These are phyloP conservation scores for Tholera decimalis DNA, from an alignment of 2,888 invertebrate genomes.

Conservation along the genomic window DNA sequence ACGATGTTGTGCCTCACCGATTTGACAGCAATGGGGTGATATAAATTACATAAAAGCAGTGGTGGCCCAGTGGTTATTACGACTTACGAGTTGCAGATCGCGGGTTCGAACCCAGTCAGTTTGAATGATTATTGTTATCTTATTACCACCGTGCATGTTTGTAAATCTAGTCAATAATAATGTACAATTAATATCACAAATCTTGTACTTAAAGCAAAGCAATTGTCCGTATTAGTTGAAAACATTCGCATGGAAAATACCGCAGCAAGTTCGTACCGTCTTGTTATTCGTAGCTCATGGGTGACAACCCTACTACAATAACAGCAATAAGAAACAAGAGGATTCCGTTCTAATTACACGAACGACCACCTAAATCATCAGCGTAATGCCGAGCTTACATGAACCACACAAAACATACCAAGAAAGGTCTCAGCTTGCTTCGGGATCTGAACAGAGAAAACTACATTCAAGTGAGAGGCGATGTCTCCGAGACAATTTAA, in stretches of 20 bases:
- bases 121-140: background rate
- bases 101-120: too few species aligned
- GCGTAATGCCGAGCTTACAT: conserved; percentile 33
- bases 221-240: too few species aligned
- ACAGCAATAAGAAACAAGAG: conserved; percentile 53
- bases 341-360: conserved; percentile 51
- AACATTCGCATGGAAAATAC: too few species aligned
- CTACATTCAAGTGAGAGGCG: conserved; percentile 19
- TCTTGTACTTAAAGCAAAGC: too few species aligned
- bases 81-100: too few species aligned
- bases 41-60: too few species aligned
- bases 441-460: background rate
- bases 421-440: background rate
- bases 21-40: too few species aligned
- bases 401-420: conserved; percentile 28
- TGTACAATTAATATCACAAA: too few species aligned
- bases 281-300: background rate
- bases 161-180: background rate
- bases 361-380: conserved; percentile 34
- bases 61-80: too few species aligned
- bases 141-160: background rate
- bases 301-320: conserved; percentile 41
- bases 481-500: conserved; percentile 55
- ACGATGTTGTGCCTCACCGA: too few species aligned
- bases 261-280: background rate